phyloP scores from a whole-genome alignment of 2,888 invertebrate species.

The Iphiclides podalirius region DNA sequence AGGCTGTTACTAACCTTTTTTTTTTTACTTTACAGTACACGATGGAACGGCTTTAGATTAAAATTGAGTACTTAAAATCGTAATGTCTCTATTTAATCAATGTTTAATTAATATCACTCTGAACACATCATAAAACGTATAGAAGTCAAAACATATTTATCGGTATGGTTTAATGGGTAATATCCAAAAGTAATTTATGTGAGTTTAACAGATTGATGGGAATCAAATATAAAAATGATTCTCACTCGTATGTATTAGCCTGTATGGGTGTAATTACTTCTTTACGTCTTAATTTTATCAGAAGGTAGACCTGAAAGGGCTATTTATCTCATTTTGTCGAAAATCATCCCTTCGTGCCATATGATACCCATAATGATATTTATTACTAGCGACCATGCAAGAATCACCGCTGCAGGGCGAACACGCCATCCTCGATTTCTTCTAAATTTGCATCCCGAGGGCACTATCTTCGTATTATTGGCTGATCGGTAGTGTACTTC shows the following conservation, averaged over 20 bases:
- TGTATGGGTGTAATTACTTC: too few relatives aligned
- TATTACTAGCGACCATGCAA: conserved; percentile 54
- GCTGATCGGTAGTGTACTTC: conserved; percentile 75
- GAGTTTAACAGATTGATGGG: too few relatives aligned
- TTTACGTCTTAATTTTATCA: background rate
- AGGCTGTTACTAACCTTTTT: too few relatives aligned
- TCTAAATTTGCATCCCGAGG: conserved; percentile 72
- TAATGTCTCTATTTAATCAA: background rate
- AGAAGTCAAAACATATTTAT: too few relatives aligned
- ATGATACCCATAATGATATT: conserved; percentile 59
- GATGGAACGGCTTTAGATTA: too few relatives aligned
- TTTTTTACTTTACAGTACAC: too few relatives aligned
- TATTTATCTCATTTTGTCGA: conserved; percentile 22
- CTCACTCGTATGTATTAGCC: too few relatives aligned
- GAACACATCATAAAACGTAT: too few relatives aligned
- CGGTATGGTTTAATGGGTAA: too few relatives aligned
- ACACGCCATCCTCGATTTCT: conserved; percentile 72
- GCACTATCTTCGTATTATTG: conserved; percentile 66
- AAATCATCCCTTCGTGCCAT: conserved; percentile 53
- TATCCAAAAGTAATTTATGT: too few relatives aligned
- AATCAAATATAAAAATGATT: too few relatives aligned
- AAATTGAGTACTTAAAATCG: background rate
- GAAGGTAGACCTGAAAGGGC: background rate
- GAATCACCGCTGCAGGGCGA: conserved; percentile 57
- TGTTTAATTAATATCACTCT: background rate